phyloP scores from a whole-genome alignment of 2,888 invertebrate species.

The Listrodromus nycthemerus region DNA sequence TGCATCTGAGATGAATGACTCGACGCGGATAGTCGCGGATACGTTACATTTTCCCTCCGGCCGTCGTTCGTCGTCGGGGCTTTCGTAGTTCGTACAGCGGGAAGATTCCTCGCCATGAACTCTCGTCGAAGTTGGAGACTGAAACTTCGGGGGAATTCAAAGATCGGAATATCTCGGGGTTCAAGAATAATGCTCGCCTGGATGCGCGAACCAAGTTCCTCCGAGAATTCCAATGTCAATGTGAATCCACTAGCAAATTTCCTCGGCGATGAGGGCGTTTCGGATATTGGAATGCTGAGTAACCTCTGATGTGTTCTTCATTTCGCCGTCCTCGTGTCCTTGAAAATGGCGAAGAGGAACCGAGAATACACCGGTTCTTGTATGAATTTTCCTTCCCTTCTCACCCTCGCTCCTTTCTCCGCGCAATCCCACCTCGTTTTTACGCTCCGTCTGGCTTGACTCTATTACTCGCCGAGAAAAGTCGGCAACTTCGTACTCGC shows the following conservation, averaged over 20 bases:
- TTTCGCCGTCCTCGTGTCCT: constrained; percentile 18
- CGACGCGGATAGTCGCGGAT: constrained; percentile 17
- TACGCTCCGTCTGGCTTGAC: not conserved
- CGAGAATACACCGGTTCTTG: not conserved
- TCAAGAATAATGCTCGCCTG: constrained; percentile 20
- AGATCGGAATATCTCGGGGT: constrained; percentile 8
- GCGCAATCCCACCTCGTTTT: not conserved
- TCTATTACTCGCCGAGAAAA: constrained; percentile 23
- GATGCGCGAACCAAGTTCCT: constrained; percentile 34
- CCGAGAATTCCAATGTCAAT: constrained; percentile 30
- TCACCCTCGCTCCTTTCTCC: not conserved
- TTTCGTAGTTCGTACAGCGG: not conserved
- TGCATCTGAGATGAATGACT: constrained; percentile 3
- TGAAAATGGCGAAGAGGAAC: constrained; percentile 3
- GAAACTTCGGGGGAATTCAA: constrained; percentile 35
- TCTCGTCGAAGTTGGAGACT: constrained; percentile 20
- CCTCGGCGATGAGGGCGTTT: not conserved
- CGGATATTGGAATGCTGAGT: constrained; percentile 48
- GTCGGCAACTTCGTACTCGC: constrained; percentile 10
- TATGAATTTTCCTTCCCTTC: not conserved
- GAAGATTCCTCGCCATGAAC: not conserved
- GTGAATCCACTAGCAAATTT: not conserved
- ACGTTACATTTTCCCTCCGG: constrained; percentile 1
- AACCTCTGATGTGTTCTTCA: constrained; percentile 24
- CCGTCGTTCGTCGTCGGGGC: not conserved